Conservation (phyloP, 2,797 vertebrate species). For the Microcaecilia unicolor region DNA sequence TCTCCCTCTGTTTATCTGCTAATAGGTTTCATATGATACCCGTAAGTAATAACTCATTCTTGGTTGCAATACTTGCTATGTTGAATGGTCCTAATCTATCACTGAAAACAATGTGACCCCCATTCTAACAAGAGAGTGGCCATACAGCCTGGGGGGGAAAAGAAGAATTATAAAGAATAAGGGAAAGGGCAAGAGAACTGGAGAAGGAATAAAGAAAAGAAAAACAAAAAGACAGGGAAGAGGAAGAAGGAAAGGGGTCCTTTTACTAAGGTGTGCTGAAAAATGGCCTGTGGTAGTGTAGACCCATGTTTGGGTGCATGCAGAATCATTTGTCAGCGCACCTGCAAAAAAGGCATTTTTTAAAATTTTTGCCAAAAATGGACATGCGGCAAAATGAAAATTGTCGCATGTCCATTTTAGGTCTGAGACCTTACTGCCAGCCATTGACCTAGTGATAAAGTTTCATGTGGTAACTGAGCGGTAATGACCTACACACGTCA, state of each 20-base stretch:
- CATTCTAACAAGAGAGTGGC: conserved; percentile 15
- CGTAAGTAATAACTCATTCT: conserved; percentile 31
- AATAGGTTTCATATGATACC: conserved; percentile 46
- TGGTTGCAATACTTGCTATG: conserved; percentile 20
- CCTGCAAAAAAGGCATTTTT: too few relatives aligned
- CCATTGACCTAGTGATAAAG: too few relatives aligned
- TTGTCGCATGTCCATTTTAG: too few relatives aligned
- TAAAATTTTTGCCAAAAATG: too few relatives aligned
- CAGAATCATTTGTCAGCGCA: too few relatives aligned
- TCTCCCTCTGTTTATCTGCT: conserved; percentile 40
- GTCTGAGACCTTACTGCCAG: too few relatives aligned
- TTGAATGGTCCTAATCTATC: conserved; percentile 41
- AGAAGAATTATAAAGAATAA: not conserved
- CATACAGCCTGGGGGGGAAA: conserved; percentile 15
- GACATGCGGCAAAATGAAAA: too few relatives aligned
- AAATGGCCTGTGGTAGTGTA: too few relatives aligned
- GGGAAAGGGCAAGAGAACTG: not conserved
- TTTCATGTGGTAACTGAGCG: too few relatives aligned
- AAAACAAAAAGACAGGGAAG: conserved; percentile 9
- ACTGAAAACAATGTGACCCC: conserved; percentile 35
- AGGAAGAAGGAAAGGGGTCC: not conserved
- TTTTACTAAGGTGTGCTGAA: too few relatives aligned
- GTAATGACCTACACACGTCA: too few relatives aligned
- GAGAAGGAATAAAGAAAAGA: conserved; percentile 8
- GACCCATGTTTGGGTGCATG: too few relatives aligned